Conservation (phyloP, 2,888 invertebrate genomes). For the Chesias legatella region DNA sequence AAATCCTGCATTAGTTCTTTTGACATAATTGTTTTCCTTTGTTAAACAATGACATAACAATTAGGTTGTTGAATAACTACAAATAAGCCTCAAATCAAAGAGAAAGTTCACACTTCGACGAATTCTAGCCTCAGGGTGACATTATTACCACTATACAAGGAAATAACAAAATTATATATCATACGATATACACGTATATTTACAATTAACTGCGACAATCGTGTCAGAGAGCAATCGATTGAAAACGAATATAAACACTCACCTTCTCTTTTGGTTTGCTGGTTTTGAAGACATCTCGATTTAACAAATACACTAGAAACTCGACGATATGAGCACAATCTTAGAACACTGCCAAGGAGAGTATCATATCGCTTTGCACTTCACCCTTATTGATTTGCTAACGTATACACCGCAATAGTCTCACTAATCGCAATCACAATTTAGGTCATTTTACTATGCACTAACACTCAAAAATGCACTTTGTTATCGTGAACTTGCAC, state of each 20-base stretch:
- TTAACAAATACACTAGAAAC: conserved; percentile 63
- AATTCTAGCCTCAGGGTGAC: no score
- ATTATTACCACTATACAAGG: conserved; percentile 15
- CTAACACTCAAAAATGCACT: conserved; percentile 66
- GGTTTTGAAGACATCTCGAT: conserved; percentile 73
- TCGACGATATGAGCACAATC: conserved; percentile 76
- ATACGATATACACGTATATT: conserved; percentile 7
- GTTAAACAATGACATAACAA: no score
- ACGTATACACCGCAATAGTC: conserved; percentile 48
- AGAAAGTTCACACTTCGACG: conserved; percentile 34
- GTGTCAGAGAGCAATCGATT: conserved; percentile 14
- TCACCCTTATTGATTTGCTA: conserved; percentile 48
- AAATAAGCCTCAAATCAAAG: no score
- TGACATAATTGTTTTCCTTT: no score
- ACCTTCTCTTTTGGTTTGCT: conserved; percentile 87
- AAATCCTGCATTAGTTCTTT: no score
- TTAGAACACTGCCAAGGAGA: conserved; percentile 81
- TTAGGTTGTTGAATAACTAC: no score
- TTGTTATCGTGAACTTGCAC: conserved; percentile 66
- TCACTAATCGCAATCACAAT: conserved; percentile 67
- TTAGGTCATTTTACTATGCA: conserved; percentile 74
- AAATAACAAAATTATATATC: conserved; percentile 32
- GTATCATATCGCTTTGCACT: conserved; percentile 74
- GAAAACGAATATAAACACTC: conserved; percentile 43
- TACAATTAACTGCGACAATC: background rate